phyloP scores from a whole-genome alignment of 2,797 vertebrate species.

The Smutsia temminckii region DNA sequence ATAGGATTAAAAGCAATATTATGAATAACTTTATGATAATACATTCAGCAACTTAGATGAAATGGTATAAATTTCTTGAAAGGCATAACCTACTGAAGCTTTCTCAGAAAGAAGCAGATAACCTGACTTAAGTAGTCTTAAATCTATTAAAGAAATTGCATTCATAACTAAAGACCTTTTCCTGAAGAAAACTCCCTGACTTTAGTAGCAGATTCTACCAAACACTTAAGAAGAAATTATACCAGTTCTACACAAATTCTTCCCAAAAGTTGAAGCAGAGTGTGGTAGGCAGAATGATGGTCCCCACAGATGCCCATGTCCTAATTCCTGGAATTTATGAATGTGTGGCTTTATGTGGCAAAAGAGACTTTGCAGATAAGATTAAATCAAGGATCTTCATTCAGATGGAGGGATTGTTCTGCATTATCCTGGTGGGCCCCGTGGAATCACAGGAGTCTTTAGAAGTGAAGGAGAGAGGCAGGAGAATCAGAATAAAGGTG shows the following conservation, averaged over 20 bases:
- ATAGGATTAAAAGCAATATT: not conserved
- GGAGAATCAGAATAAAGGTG: not conserved
- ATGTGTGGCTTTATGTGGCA: not conserved
- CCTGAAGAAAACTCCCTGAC: not conserved
- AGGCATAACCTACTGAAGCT: not conserved
- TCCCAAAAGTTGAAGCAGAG: not conserved
- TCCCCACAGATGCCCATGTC: not conserved
- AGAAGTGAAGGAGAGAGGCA: not conserved
- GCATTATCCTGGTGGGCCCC: too few species aligned
- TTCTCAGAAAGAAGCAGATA: not conserved
- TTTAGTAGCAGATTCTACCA: not conserved
- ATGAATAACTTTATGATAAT: constrained; percentile 5
- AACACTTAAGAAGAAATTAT: not conserved
- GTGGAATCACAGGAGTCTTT: not conserved
- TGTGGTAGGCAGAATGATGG: not conserved
- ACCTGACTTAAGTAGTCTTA: not conserved
- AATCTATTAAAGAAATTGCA: not conserved
- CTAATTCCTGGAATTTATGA: not conserved
- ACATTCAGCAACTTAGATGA: not conserved
- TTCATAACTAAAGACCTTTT: not conserved
- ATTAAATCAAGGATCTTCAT: not conserved
- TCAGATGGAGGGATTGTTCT: not conserved
- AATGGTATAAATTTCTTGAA: not conserved
- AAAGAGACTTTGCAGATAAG: not conserved
- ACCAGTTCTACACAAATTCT: not conserved